Conservation (phyloP, 2,113 vertebrate genomes). For the Solea solea region DNA sequence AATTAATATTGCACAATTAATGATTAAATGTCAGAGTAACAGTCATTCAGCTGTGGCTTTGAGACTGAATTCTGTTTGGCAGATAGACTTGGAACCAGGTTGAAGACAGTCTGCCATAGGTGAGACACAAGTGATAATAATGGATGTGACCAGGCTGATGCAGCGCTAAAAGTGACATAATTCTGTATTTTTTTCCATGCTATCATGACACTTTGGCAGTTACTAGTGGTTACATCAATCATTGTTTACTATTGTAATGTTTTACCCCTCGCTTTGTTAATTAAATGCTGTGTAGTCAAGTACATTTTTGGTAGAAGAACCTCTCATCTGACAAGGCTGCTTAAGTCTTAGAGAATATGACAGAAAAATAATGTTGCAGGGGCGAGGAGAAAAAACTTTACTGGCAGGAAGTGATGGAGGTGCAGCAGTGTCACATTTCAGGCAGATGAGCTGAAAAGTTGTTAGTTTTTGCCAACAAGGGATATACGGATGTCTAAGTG, state of each 20-base stretch:
- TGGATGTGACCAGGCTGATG: neutral
- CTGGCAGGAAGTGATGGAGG: neutral
- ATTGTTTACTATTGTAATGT: neutral
- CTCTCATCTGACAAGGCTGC: slow-evolving; percentile 6
- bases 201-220: neutral
- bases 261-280: neutral
- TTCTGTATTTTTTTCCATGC: neutral
- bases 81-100: too few relatives aligned
- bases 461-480: slow-evolving; percentile 4
- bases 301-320: neutral
- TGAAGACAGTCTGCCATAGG: too few relatives aligned
- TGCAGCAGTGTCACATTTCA: slow-evolving; percentile 17
- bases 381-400: slow-evolving; percentile 21
- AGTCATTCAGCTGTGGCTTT: too few relatives aligned
- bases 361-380: neutral
- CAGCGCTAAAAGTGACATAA: neutral
- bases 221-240: neutral
- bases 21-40: too few relatives aligned
- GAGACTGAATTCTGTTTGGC: too few relatives aligned
- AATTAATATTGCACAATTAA: too few relatives aligned
- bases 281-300: slow-evolving; percentile 16
- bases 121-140: neutral
- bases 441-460: slow-evolving; percentile 35
- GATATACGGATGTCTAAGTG: too few relatives aligned
- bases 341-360: slow-evolving; percentile 12